Evolutionary conservation across 2,113 vertebrate genomes (phyloP), one percentile per base, ranked within the genome.

Genomic region (Pipa parva): DNA sequence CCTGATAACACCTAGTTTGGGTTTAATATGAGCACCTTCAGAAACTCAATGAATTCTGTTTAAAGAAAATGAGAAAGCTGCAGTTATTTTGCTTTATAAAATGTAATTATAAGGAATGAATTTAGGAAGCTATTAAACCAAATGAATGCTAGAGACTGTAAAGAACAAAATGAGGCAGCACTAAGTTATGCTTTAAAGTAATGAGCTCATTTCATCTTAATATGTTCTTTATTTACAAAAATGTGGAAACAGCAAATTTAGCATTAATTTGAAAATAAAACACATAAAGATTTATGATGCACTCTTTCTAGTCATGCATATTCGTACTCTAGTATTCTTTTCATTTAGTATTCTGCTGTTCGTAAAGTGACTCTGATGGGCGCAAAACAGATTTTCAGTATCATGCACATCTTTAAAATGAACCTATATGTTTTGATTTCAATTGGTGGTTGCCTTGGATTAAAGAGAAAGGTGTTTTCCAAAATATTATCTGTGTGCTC

Each of bases 171-270:
- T 50, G 45, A 68, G 65, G 48, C 22, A 50, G 46, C 55, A 59
- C 42, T 24, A 36, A 59, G 45, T 48, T 59, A 17, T n/a, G 28
- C 65, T 39, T 28, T 33, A 42, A 39, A 33, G 10, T 68, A 68
- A 59, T 57, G 49, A 60, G 65, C 65, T 68, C 29, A 39, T 68
- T 68, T 59, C 49, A 68, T 59, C 45, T 67, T 67, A 36, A 68
- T 68, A 59, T 68, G 65, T 59, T 68, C 65, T 68, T 68, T 68
- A 59, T 68, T 68, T 68, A 68, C 55, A 68, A 68, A 68, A 68
- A 59, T 59, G 64, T 67, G 36, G 64, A 50, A 50, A 59, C 21
- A 59, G 64, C 64, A 67, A 51, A 68, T 68, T n/a, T 59, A 17
- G 31, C 56, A 50, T 59, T 59, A 68, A 50, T 59, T n/a, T n/a